phyloP scores from a whole-genome alignment of 2,797 vertebrate genomes.

The Kryptolebias ocellatus region DNA sequence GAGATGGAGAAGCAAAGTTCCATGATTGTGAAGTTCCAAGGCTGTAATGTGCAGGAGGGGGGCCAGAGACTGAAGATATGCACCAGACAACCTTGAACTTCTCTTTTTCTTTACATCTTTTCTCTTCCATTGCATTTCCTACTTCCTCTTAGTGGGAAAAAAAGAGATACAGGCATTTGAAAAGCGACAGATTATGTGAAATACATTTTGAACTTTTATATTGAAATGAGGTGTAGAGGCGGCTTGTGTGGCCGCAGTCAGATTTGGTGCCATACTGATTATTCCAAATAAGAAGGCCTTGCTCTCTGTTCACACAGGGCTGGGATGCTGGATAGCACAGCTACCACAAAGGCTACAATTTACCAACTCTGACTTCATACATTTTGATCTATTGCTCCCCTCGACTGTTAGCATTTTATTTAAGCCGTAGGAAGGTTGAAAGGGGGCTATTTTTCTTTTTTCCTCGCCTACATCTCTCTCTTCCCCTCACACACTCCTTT shows the following conservation, averaged over 20 bases:
- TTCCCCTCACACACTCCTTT: constrained; percentile 60
- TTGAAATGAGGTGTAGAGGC: constrained; percentile 80
- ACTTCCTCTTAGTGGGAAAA: constrained; percentile 54
- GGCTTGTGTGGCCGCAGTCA: constrained; percentile 72
- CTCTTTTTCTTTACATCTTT: constrained; percentile 50
- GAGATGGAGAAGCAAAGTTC: constrained; percentile 65
- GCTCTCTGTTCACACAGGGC: constrained; percentile 77
- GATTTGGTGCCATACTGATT: constrained; percentile 80
- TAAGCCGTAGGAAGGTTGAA: constrained; percentile 79
- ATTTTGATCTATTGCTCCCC: constrained; percentile 80
- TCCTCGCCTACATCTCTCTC: constrained; percentile 70
- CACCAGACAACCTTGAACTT: constrained; percentile 73
- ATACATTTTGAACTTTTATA: constrained; percentile 81
- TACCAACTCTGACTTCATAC: constrained; percentile 81
- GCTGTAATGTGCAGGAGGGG: constrained; percentile 62
- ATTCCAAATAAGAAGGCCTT: constrained; percentile 79
- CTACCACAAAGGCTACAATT: constrained; percentile 82
- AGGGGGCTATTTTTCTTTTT: constrained; percentile 77
- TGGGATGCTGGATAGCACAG: constrained; percentile 78
- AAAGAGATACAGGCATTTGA: constrained; percentile 72
- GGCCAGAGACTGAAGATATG: constrained; percentile 72
- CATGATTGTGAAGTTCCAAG: constrained; percentile 74
- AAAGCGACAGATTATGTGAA: constrained; percentile 81
- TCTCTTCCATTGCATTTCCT: constrained; percentile 66
- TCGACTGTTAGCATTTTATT: constrained; percentile 82